phyloP scores from a whole-genome alignment of 2,113 vertebrate genomes.

The Hippocampus barbouri region DNA sequence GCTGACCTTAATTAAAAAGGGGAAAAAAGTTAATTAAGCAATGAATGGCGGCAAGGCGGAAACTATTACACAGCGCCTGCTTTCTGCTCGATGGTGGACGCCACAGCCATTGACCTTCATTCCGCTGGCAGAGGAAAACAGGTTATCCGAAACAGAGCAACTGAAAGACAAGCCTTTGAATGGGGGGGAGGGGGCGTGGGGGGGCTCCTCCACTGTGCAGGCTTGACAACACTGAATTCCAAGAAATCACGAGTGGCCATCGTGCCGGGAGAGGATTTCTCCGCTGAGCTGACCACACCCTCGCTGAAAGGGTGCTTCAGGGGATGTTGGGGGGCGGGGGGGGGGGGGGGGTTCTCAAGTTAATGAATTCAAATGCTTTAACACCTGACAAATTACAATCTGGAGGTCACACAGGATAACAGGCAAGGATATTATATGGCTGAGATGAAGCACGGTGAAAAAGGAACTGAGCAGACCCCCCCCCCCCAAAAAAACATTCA shows the following conservation, averaged over 20 bases:
- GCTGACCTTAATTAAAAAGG: constrained; percentile 55
- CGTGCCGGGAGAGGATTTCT: not conserved
- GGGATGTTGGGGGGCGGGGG: not conserved
- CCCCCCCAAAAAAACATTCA: too few relatives aligned
- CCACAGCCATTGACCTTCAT: not conserved
- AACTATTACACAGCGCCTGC: constrained; percentile 38
- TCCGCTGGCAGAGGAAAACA: not conserved
- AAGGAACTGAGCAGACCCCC: not conserved
- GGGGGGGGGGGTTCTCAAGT: not conserved
- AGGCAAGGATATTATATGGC: not conserved
- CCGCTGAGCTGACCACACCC: not conserved
- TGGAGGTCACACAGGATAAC: not conserved
- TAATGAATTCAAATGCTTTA: constrained; percentile 22
- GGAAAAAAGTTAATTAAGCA: constrained; percentile 62
- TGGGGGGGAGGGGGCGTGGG: not conserved
- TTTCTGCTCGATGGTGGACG: constrained; percentile 27
- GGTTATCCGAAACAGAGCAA: not conserved
- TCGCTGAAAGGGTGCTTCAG: not conserved
- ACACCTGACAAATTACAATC: constrained; percentile 10
- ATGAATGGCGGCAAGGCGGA: constrained; percentile 42
- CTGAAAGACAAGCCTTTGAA: too few relatives aligned
- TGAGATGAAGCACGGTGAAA: not conserved
- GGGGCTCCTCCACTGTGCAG: not conserved
- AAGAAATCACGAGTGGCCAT: not conserved
- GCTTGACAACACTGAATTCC: not conserved